Evolutionary conservation across 2,797 vertebrate species (phyloP), one percentile per base, ranked within the genome.

Genomic region (Pteronotus mesoamericanus): DNA sequence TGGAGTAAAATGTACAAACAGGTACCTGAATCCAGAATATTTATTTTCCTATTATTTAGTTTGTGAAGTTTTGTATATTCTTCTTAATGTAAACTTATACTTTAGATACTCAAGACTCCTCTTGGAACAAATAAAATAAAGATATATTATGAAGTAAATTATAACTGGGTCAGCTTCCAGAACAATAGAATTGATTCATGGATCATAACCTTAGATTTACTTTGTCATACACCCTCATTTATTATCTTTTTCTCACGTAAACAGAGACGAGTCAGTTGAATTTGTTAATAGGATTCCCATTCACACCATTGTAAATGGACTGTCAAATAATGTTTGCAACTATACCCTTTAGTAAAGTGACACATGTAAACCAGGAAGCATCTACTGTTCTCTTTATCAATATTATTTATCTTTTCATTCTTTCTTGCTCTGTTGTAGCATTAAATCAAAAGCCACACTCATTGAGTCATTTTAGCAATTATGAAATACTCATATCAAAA

Each of bases 171-270:
- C 97, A 94, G 7, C 7, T 97, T 48, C 2, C 93, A 85, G 44
- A 94, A 94, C 53, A 97, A 42, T 53, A 29, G 46, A 79, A 92
- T 94, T 95, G 32, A 90, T 94, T 57, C 44, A 34, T 93, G 88
- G 96, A 96, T 79, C 86, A 97, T 11, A 53, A 29, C 15, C 85
- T 66, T 11, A 16, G 7, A 39, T 77, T 97, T 89, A 93, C 84
- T 96, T 97, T 95, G 29, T 83, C 72, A 88, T 95, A 94, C 77
- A 89, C 94, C 97, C 94, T 89, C 83, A 96, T 89, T 84, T 42
- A 91, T 97, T 97, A 97, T 84, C 51, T 88, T 97, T 87, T 91
- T 84, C n/a, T 90, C 77, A 96, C 80, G 32, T 66, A 66, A 97
- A 90, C 29, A 94, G 84, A 97, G 51, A 51, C 53, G 39, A 97